Evolutionary conservation across 2,888 invertebrate species (phyloP).

Genomic region (Melikaiella ostensackeni): DNA sequence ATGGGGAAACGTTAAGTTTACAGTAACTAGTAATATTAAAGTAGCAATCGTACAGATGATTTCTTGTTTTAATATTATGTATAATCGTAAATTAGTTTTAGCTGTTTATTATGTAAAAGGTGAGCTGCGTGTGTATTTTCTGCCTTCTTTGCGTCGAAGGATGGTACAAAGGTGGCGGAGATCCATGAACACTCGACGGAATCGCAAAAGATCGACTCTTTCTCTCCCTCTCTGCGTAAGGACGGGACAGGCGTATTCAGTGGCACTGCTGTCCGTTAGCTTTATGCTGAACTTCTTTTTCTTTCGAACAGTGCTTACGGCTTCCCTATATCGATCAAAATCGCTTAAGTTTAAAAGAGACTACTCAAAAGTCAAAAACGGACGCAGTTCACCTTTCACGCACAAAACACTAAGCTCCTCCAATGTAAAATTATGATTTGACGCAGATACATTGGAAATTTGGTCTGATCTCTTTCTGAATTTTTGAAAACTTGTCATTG

Average conservation of each 20-base stretch:
- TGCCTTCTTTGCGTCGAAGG: conserved; percentile 64
- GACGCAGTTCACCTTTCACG: conserved; percentile 10
- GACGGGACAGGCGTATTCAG: conserved; percentile 70
- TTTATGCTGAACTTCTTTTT: conserved; percentile 72
- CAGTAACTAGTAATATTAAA: conserved; percentile 75
- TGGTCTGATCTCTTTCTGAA: neutral
- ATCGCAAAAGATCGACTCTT: conserved; percentile 63
- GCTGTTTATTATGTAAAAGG: conserved; percentile 70
- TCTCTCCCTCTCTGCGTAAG: conserved; percentile 66
- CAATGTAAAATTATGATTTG: neutral
- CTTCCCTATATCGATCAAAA: conserved; percentile 65
- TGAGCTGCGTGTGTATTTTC: conserved; percentile 70
- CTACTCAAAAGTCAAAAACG: neutral
- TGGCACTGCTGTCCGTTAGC: conserved; percentile 74
- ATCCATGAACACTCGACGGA: conserved; percentile 65
- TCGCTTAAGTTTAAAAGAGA: conserved; percentile 17
- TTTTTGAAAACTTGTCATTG: neutral
- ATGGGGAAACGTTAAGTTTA: conserved; percentile 69
- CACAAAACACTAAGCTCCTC: neutral
- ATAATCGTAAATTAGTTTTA: conserved; percentile 73
- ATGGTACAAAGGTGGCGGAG: conserved; percentile 67
- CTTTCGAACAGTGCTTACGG: conserved; percentile 74
- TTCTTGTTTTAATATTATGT: conserved; percentile 68
- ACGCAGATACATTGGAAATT: neutral
- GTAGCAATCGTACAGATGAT: conserved; percentile 75